Percentiles rank a stretch among this genome's conserved stretches.
phyloP scores from a whole-genome alignment of 2,888 invertebrate genomes.

The Neocrepidodera transversa region DNA sequence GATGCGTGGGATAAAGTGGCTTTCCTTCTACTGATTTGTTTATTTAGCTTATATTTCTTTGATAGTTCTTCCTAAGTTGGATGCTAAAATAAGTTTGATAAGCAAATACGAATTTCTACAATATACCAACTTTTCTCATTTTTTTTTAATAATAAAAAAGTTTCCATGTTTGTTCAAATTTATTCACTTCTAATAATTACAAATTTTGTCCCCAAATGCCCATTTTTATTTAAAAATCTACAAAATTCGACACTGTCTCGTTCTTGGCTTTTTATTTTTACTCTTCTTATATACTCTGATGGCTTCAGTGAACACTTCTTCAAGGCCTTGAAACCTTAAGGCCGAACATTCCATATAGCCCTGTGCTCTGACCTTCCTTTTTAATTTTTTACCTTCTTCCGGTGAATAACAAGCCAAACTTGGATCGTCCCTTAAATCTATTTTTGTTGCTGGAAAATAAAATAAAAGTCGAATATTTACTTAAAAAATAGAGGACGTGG shows the following conservation, averaged over 20 bases:
- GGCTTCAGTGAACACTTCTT: slow-evolving; percentile 56
- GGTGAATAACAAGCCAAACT: slow-evolving; percentile 68
- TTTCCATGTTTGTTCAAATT: too few relatives aligned
- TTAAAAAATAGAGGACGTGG: neutral
- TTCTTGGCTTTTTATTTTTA: slow-evolving; percentile 43
- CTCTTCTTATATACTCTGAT: slow-evolving; percentile 50
- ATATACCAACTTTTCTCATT: too few relatives aligned
- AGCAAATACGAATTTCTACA: too few relatives aligned
- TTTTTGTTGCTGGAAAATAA: slow-evolving; percentile 74
- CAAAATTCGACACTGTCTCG: slow-evolving; percentile 39
- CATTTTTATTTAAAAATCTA: too few relatives aligned
- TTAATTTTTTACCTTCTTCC: slow-evolving; percentile 80
- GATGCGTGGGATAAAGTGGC: too few relatives aligned
- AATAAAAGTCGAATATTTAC: neutral
- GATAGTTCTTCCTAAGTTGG: too few relatives aligned
- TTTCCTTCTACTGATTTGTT: too few relatives aligned
- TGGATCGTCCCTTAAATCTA: slow-evolving; percentile 71
- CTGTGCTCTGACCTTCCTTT: slow-evolving; percentile 62
- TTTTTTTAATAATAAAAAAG: too few relatives aligned
- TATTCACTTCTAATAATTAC: too few relatives aligned
- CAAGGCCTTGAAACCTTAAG: slow-evolving; percentile 52
- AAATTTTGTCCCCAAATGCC: too few relatives aligned
- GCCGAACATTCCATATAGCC: slow-evolving; percentile 58
- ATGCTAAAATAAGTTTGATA: too few relatives aligned
- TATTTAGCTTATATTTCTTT: too few relatives aligned